Base-by-base conservation (phyloP, 2,113 vertebrate species). In the Rhinopithecus roxellana region DNA sequence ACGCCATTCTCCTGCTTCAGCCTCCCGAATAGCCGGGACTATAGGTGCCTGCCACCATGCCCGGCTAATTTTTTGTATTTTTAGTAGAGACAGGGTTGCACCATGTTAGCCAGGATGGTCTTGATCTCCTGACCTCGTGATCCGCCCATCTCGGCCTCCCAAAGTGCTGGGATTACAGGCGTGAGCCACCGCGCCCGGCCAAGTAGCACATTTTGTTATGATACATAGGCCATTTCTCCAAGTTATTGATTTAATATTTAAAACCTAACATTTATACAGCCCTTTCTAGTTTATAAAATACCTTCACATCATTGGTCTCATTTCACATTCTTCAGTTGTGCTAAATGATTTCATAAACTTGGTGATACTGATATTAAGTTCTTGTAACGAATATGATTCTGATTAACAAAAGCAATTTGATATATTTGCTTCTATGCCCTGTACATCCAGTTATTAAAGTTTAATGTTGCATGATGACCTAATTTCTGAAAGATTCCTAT, bases 381-480 rank as follows among this genome's bases (percentile, higher is more conserved):
- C 89, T 92, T 95, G 40, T 57, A 86, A 95, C 86, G 40, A 90
- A 95, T 69, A 9, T 80, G 94, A 82, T 80, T 43, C 52, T 12
- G 57, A 94, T 93, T 90, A 96, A 92, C 40, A 88, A 90, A 50
- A 95, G 67, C 38, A 87, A 78, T 95, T 82, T 95, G 90, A 95
- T 90, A 7, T 84, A 92, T 97, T 97, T 96, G 87, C 27, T 91
- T 75, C 77, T 89, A 45, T 92, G 55, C 43, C 77, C 78, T 77
- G 45, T 72, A 95, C 57, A 80, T 85, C 52, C 80, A 91, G 69
- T 95, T 97, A 96, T 96, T 90, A 82, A 96, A 95, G 16, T 82
- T 94, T 97, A 97, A 97, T 98, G 78, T 69, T 94, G 61, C 67
- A 89, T 30, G 80, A 80, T 97, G 92, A 97, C 93, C 94, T 85